These are phyloP conservation scores for Pachycephala philippinensis DNA, from an alignment of 2,113 vertebrate genomes.

Conservation along the genomic window DNA sequence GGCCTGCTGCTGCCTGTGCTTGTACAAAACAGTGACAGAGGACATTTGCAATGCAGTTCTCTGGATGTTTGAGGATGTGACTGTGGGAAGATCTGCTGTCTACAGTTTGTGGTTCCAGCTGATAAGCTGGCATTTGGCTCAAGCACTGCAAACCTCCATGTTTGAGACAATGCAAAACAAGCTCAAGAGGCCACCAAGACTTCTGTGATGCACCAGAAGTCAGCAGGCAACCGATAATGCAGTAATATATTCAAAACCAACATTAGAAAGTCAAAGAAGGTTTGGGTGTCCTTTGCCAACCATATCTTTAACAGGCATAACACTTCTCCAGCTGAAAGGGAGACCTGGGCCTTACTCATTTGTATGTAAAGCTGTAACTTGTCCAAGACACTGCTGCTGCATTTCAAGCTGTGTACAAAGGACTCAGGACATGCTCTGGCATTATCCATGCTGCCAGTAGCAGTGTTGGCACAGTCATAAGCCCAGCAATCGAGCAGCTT, in stretches of 20 bases:
- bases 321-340: not conserved
- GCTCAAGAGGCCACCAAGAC: not conserved
- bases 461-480: not conserved
- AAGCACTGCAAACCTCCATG: not conserved
- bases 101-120: not conserved
- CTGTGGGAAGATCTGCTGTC: not conserved
- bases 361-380: fast-evolving
- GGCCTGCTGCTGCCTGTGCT: not conserved
- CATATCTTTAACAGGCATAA: fast-evolving
- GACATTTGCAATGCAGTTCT: not conserved
- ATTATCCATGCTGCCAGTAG: fast-evolving
- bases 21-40: not conserved
- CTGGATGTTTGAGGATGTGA: not conserved
- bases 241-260: not conserved
- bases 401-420: not conserved
- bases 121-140: not conserved
- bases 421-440: not conserved
- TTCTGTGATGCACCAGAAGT: not conserved
- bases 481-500: not conserved
- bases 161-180: not conserved
- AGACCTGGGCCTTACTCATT: not conserved
- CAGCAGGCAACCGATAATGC: not conserved
- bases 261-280: not conserved
- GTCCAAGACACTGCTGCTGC: not conserved
- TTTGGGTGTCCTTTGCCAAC: not conserved